Conservation (phyloP, 2,113 vertebrate species). For the Hemiprocne comata region DNA sequence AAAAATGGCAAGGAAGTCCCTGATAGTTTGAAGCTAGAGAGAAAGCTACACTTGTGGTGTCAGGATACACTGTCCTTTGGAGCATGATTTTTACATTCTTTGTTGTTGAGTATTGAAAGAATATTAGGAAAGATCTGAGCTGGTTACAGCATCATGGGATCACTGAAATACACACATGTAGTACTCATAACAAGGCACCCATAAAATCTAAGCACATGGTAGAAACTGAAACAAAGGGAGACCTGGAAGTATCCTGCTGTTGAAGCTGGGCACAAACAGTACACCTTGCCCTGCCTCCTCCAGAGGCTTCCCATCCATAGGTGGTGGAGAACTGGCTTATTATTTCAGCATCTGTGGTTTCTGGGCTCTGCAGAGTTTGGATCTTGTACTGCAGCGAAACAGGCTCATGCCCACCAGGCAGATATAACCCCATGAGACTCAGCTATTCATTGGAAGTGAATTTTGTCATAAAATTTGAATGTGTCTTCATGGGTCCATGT, state of each 20-base stretch:
- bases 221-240: not conserved
- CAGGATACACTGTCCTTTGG: not conserved
- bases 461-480: not conserved
- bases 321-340: not conserved
- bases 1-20: not conserved
- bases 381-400: too few species aligned
- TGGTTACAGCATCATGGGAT: not conserved
- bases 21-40: not conserved
- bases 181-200: not conserved
- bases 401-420: too few species aligned
- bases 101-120: not conserved
- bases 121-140: not conserved
- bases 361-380: not conserved
- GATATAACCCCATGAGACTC: too few species aligned
- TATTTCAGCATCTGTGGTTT: not conserved
- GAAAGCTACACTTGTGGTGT: not conserved
- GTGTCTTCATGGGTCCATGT: not conserved
- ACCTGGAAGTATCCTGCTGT: not conserved
- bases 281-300: not conserved
- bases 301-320: not conserved
- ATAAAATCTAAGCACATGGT: not conserved
- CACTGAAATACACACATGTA: not conserved
- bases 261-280: not conserved
- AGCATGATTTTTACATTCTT: not conserved
- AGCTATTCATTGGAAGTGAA: too few species aligned